Evolutionary conservation across 2,113 vertebrate species (phyloP).

Genomic region (Australoheros scitulus): DNA sequence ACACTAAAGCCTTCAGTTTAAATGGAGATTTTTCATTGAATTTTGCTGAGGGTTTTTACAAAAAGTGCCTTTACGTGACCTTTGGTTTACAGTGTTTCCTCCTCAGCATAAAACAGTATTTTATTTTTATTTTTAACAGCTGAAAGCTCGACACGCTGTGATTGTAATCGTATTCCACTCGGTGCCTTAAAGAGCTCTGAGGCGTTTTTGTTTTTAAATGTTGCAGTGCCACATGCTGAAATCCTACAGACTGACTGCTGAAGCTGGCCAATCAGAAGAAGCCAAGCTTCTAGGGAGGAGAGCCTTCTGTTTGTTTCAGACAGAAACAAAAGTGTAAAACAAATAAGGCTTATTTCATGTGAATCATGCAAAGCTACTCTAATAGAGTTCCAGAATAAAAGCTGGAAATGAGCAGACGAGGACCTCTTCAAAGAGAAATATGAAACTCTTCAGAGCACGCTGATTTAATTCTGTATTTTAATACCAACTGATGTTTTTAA

Average conservation of each 20-base stretch:
- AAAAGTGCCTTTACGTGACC: not conserved
- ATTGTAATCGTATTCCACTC: not conserved
- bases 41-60: not conserved
- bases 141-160: not conserved
- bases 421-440: not conserved
- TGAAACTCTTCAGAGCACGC: not conserved
- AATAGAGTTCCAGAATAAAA: not conserved
- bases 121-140: not conserved
- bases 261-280: fast-evolving
- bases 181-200: not conserved
- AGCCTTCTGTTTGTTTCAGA: not conserved
- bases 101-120: not conserved
- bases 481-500: not conserved
- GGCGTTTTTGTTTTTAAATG: not conserved
- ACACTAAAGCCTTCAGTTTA: not conserved
- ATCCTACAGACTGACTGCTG: not conserved
- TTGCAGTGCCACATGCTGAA: not conserved
- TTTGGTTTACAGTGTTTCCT: not conserved
- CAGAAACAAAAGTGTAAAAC: not conserved
- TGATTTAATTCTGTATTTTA: not conserved
- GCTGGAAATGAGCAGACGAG: not conserved
- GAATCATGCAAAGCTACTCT: not conserved
- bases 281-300: not conserved
- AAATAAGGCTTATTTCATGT: not conserved
- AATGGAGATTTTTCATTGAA: not conserved